Evolutionary conservation across 2,113 vertebrate species (phyloP).

Genomic region (Ia io): DNA sequence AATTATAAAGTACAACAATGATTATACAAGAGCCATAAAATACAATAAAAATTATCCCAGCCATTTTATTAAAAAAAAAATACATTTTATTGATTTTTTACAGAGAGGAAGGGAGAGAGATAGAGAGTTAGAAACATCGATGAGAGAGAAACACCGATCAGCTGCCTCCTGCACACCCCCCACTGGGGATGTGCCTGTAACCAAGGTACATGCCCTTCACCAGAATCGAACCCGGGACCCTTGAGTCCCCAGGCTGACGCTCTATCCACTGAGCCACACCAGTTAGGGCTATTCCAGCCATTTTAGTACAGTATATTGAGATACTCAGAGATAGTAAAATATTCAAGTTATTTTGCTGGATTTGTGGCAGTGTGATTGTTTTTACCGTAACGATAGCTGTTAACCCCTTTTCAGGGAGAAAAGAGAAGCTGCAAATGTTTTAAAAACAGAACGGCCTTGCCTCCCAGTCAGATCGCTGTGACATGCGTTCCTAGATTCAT

Average conservation of each 20-base stretch:
- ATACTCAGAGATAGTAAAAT: slow-evolving; percentile 23
- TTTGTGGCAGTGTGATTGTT: slow-evolving; percentile 22
- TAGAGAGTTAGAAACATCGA: too few relatives aligned
- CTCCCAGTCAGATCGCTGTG: neutral
- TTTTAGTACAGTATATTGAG: slow-evolving; percentile 21
- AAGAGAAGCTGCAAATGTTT: slow-evolving; percentile 31
- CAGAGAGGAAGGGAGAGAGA: too few relatives aligned
- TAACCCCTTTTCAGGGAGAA: slow-evolving; percentile 47
- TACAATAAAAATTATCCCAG: slow-evolving; percentile 14
- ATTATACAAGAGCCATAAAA: neutral
- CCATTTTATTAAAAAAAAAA: neutral
- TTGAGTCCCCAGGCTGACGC: too few relatives aligned
- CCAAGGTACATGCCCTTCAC: too few relatives aligned
- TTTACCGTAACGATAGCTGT: slow-evolving; percentile 6
- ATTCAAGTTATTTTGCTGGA: slow-evolving; percentile 24
- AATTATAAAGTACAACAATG: slow-evolving; percentile 18
- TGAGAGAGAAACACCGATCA: too few relatives aligned
- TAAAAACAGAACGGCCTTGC: slow-evolving; percentile 6
- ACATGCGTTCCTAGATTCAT: slow-evolving; percentile 30
- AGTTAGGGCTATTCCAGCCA: too few relatives aligned
- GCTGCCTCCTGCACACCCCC: too few relatives aligned
- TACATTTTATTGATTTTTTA: too few relatives aligned
- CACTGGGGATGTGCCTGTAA: too few relatives aligned
- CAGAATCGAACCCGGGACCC: too few relatives aligned
- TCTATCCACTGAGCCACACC: too few relatives aligned